A percentile compares a stretch with the other conserved stretches of the same genome.
phyloP scores from a whole-genome alignment of 2,888 invertebrate species.

The Hyles lineata region DNA sequence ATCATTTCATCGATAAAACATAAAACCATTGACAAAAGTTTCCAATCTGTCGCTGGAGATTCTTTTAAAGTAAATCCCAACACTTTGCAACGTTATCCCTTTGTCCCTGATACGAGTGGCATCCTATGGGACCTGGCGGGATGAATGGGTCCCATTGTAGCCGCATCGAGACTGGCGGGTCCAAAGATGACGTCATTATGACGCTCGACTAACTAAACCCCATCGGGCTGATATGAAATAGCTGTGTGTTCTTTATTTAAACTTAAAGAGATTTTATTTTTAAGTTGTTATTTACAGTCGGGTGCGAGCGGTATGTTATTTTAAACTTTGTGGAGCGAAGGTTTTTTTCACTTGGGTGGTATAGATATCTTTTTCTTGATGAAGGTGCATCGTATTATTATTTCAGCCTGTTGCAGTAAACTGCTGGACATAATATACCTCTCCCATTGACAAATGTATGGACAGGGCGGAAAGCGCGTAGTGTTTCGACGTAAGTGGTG shows the following conservation, averaged over 20 bases:
- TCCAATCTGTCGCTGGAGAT: not conserved
- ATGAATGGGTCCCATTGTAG: slow-evolving; percentile 9
- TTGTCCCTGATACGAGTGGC: slow-evolving; percentile 2
- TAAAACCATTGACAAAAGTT: not conserved
- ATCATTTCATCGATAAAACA: not conserved
- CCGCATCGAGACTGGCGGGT: not conserved
- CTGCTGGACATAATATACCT: too few relatives aligned
- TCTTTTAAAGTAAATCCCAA: not conserved
- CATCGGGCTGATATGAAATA: not conserved
- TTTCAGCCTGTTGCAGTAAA: too few relatives aligned
- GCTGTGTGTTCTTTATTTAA: not conserved
- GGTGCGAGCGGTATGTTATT: too few relatives aligned
- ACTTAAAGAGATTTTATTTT: not conserved
- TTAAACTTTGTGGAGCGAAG: too few relatives aligned
- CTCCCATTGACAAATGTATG: too few relatives aligned
- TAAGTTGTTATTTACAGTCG: not conserved
- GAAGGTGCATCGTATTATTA: too few relatives aligned
- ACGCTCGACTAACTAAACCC: slow-evolving; percentile 15
- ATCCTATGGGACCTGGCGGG: slow-evolving; percentile 3
- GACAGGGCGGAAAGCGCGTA: too few relatives aligned
- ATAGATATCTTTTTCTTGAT: too few relatives aligned
- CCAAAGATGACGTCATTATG: slow-evolving; percentile 12
- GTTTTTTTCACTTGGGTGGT: too few relatives aligned
- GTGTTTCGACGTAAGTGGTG: too few relatives aligned
- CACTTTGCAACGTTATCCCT: slow-evolving; percentile 11